Percentiles rank a stretch among this genome's conserved stretches.
phyloP scores from a whole-genome alignment of 1,140 invertebrate genomes.

The Achroia grisella region DNA sequence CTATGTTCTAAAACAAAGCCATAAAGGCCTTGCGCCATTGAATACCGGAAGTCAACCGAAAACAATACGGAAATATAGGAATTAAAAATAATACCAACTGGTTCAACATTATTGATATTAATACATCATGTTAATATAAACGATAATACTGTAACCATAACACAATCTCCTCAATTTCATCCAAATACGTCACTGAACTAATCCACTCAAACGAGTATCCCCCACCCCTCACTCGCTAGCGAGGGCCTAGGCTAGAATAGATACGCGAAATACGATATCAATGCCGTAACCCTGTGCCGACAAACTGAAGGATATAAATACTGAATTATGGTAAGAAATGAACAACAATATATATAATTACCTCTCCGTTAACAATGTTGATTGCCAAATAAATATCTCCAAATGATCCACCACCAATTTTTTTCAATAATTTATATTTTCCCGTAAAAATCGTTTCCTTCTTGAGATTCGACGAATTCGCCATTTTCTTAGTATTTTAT shows the following conservation, averaged over 20 bases:
- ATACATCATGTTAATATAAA: too few relatives aligned
- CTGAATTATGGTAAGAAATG: too few relatives aligned
- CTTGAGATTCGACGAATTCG: slow-evolving; percentile 20
- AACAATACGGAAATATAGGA: too few relatives aligned
- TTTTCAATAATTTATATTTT: slow-evolving; percentile 95
- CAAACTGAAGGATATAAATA: too few relatives aligned
- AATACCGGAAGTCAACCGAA: too few relatives aligned
- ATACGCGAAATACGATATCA: slow-evolving; percentile 7
- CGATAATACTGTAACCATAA: too few relatives aligned
- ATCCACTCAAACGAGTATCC: slow-evolving; percentile 14
- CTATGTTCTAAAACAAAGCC: too few relatives aligned
- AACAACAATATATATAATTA: slow-evolving; percentile 33
- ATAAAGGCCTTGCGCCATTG: too few relatives aligned
- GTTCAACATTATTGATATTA: too few relatives aligned
- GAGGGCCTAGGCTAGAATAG: background rate
- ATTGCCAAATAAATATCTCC: slow-evolving; percentile 99
- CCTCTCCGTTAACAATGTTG: slow-evolving; percentile 97
- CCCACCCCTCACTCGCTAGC: slow-evolving; percentile 6
- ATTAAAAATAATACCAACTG: too few relatives aligned
- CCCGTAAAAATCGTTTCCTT: slow-evolving; percentile 77
- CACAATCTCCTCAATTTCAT: slow-evolving; percentile 10
- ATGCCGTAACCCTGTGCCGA: slow-evolving; percentile 6
- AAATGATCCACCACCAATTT: slow-evolving; percentile 98
- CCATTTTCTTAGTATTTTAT: slow-evolving; percentile 2
- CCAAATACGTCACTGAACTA: slow-evolving; percentile 19